These are phyloP conservation scores for Ennomos quercinarius DNA, from an alignment of 2,888 invertebrate genomes.

Conservation along the genomic window DNA sequence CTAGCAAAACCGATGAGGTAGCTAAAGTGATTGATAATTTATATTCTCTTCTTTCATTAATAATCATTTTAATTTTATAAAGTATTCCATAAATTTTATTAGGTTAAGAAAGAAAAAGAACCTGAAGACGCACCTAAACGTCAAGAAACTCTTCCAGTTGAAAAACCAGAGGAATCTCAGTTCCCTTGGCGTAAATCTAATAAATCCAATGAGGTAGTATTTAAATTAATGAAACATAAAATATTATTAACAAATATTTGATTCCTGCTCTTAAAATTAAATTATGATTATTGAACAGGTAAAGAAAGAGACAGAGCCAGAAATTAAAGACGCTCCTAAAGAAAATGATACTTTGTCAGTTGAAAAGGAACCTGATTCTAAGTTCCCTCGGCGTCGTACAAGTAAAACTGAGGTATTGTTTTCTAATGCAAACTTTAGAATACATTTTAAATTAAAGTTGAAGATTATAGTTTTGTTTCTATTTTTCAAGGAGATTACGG, in stretches of 20 bases:
- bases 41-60: too few species aligned
- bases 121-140: conserved; percentile 18
- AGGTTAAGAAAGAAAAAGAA: conserved; percentile 38
- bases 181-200: conserved; percentile 40
- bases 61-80: not conserved
- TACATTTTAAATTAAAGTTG: not conserved
- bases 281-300: conserved; percentile 6
- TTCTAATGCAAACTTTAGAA: too few species aligned
- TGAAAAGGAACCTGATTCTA: conserved; percentile 39
- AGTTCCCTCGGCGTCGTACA: conserved; percentile 36
- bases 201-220: conserved; percentile 40
- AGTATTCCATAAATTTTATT: conserved; percentile 20
- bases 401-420: conserved; percentile 50
- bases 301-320: conserved; percentile 24
- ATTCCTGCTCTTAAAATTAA: too few species aligned
- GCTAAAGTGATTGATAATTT: not conserved
- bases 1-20: conserved; percentile 43
- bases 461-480: conserved; percentile 5
- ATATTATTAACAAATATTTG: not conserved
- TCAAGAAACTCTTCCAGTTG: conserved; percentile 19
- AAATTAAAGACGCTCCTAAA: conserved; percentile 25
- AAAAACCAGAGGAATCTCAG: conserved; percentile 37
- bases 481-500: conserved; percentile 33
- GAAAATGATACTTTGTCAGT: conserved; percentile 21
- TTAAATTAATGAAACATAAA: not conserved